phyloP scores from a whole-genome alignment of 1,140 invertebrate species.

The Antheraea mylitta region DNA sequence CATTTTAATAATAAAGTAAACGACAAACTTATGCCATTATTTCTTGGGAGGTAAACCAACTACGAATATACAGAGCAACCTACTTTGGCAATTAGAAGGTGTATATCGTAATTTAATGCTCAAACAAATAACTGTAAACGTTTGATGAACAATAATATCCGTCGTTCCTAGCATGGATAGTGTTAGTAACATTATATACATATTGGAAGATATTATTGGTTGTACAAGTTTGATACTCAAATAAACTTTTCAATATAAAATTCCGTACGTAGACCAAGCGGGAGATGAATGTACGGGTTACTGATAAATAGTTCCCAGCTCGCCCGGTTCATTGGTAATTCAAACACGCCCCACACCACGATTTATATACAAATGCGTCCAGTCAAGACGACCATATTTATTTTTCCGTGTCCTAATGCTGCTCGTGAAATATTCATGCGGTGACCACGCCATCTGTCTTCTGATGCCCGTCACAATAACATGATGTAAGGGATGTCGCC shows the following conservation, averaged over 20 bases:
- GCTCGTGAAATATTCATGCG: slow-evolving; percentile 73
- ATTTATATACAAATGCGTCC: slow-evolving; percentile 74
- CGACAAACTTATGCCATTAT: too few relatives aligned
- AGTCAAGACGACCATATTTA: slow-evolving; percentile 66
- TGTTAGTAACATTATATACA: too few relatives aligned
- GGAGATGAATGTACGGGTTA: slow-evolving; percentile 24
- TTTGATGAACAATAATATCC: too few relatives aligned
- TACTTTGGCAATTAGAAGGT: too few relatives aligned
- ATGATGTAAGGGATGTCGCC: slow-evolving; percentile 45
- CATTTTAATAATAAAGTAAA: too few relatives aligned
- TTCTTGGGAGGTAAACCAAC: too few relatives aligned
- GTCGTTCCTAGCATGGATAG: too few relatives aligned
- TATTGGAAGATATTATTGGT: too few relatives aligned
- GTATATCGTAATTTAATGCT: too few relatives aligned
- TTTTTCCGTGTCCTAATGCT: slow-evolving; percentile 71
- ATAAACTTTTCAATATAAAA: neutral
- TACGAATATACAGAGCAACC: too few relatives aligned
- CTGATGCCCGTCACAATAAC: slow-evolving; percentile 57
- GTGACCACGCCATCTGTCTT: slow-evolving; percentile 64
- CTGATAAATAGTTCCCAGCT: slow-evolving; percentile 54
- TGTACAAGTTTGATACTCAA: too few relatives aligned
- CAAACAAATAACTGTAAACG: too few relatives aligned
- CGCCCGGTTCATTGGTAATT: slow-evolving; percentile 40
- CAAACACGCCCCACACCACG: slow-evolving; percentile 55
- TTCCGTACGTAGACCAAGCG: neutral